Evolutionary conservation across 1,140 invertebrate species (phyloP), one percentile per base, ranked within the genome.

Genomic region (Phortica variegata): DNA sequence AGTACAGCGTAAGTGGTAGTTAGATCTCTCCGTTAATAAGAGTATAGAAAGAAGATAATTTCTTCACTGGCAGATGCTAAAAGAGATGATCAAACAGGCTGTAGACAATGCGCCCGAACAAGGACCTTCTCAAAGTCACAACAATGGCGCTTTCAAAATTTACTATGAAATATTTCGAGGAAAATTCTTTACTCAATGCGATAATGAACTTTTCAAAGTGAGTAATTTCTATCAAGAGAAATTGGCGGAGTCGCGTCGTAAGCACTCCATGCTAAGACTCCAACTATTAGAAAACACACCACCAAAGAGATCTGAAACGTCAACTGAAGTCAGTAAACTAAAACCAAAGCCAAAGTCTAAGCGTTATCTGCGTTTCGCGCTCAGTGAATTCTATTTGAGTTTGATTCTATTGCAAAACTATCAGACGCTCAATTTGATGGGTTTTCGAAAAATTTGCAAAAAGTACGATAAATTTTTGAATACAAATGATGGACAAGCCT

Each of bases 361-460:
- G 62, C 41, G 37, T 3, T 93, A 98, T 62, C 74, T 98, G 5
- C 97, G 98, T 77, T 79, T 98, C 43, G 96, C 95, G 1, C 98
- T 97, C 77, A 95, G 92, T 58, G 97, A 99, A 80, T 98, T 98
- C 78, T 99, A 99, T 75, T 80, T 99, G 1, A 96, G 92, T 61
- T 70, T 99, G 4, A 95, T 99, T 43, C 82, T 99, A 7, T 79
- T 91, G 17, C 88, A 91, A 58, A 91, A 91, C 61, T 92, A 90
- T 60, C 88, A 91, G 65, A 95, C 92, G 69, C 80, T 99, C 1
- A 99, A 99, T 79, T 95, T 93, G 60, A 99, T 96, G 6, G 97
- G 94, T 0, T 99, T 99, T 79, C 84, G 95, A 39, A 99, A 99
- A 79, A 99, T 99, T 65, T 82, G 98, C 21, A 99, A 99, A 75